Conservation (phyloP, 1,140 invertebrate species). For the Calephelis virginiensis region DNA sequence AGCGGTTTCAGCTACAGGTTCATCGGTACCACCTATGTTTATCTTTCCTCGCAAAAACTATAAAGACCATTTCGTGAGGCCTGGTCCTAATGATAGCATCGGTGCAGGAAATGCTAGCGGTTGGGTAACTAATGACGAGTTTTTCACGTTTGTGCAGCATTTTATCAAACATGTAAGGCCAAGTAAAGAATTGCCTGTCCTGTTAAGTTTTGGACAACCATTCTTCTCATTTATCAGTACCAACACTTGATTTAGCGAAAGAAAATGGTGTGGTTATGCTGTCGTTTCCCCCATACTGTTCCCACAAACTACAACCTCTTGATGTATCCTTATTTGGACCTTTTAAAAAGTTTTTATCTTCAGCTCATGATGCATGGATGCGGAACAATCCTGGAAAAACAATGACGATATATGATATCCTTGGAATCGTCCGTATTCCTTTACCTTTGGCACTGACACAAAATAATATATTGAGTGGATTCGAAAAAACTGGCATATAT, state of each 20-base stretch:
- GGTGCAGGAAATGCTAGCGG: conserved; percentile 20
- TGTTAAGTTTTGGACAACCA: conserved; percentile 27
- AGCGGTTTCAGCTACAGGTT: conserved; percentile 14
- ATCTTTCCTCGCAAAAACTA: too few species aligned
- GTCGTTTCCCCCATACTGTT: not conserved
- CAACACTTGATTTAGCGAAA: too few species aligned
- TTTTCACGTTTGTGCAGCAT: conserved; percentile 25
- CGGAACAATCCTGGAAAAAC: conserved; percentile 30
- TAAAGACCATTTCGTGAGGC: too few species aligned
- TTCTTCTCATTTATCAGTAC: conserved; percentile 21
- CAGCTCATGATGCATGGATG: conserved; percentile 28
- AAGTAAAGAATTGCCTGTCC: conserved; percentile 12
- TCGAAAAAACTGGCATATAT: conserved; percentile 19
- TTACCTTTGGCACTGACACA: conserved; percentile 22
- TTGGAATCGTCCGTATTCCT: conserved; percentile 25
- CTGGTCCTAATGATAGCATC: too few species aligned
- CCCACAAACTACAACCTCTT: not conserved
- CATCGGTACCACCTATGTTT: too few species aligned
- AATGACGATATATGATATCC: conserved; percentile 32
- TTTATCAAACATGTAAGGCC: conserved; percentile 25
- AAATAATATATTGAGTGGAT: conserved; percentile 21
- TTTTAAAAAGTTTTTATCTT: conserved; percentile 23
- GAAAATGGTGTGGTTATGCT: conserved; percentile 7
- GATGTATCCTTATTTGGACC: conserved; percentile 4
- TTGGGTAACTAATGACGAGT: conserved; percentile 24